Percentiles rank a stretch among this genome's conserved stretches.
Evolutionary conservation across 2,888 invertebrate species (phyloP).

Genomic region (Pimpla rufipes): DNA sequence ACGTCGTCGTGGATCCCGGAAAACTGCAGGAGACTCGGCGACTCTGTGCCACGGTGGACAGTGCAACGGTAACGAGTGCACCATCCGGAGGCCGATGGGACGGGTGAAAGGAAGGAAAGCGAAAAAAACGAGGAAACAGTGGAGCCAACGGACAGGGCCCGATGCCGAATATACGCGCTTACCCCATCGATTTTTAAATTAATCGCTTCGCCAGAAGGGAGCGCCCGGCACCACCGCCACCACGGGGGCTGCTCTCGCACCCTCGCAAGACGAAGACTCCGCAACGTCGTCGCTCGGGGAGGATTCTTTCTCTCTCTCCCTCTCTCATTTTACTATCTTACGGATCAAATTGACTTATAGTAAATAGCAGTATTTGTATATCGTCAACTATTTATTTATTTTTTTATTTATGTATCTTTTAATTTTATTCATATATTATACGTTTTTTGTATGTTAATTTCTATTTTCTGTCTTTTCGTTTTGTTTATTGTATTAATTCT

Average conservation of each 20-base stretch:
- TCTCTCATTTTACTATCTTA: too few relatives aligned
- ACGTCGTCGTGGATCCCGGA: conserved; percentile 14
- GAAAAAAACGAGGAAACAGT: conserved; percentile 51
- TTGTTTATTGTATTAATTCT: too few relatives aligned
- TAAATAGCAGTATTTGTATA: too few relatives aligned
- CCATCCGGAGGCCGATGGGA: conserved; percentile 31
- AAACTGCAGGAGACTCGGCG: conserved; percentile 7
- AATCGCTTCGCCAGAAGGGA: conserved; percentile 68
- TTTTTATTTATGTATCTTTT: too few relatives aligned
- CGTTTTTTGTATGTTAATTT: too few relatives aligned
- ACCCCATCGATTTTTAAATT: conserved; percentile 71
- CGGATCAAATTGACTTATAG: too few relatives aligned
- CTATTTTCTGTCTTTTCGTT: too few relatives aligned
- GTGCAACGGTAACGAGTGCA: conserved; percentile 34
- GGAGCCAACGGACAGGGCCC: conserved; percentile 7
- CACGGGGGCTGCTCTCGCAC: conserved; percentile 5
- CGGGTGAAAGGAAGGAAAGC: conserved; percentile 40
- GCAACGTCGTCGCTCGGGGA: conserved; percentile 3
- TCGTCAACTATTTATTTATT: too few relatives aligned
- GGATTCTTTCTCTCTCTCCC: too few relatives aligned
- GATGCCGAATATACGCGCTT: conserved; percentile 52
- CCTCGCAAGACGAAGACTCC: conserved; percentile 17
- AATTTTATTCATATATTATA: too few relatives aligned
- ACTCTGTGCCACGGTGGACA: too few relatives aligned
- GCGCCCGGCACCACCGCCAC: conserved; percentile 5